Base-by-base conservation (phyloP, 2,113 vertebrate genomes). In the Sterrhoptilus dennistouni region DNA sequence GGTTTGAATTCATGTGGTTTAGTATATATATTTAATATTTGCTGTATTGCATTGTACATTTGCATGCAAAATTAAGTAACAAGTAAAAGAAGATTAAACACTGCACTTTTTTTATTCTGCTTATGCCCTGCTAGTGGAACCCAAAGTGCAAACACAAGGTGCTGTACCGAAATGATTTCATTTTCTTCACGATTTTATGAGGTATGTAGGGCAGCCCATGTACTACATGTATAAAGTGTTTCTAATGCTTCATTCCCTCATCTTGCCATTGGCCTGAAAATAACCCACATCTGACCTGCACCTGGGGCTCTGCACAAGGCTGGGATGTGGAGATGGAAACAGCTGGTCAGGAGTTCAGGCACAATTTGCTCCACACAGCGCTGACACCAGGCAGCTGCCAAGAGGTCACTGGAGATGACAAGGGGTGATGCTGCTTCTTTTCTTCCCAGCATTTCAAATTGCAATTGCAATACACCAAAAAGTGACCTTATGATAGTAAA, bases 1-100 rank as follows among this genome's bases (percentile, higher is more conserved):
- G 25, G 68, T 94, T 96, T 97, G 95, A 97, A 96, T 97, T 95
- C 50, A 82, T 95, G 96, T 95, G 93, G 87, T 96, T 97, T 94
- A 90, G 97, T 91, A 33, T 79, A 33, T 90, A 93, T 12, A 45
- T 97, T 90, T 97, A 96, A 95, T 81, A 94, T 96, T 96, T 83
- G 71, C 81, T 84, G 78, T 45, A 50, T 84, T 53, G 68, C 87
- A 63, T 65, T 88, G 76, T 9, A 25, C 52, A 83, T 85, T 79
- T 57, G 61, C 56, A 57, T 74, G 83, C 66, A 95, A 95, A 97
- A 95, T 94, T 96, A 97, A 97, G 84, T 78, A 93, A 85, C 59
- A 78, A 83, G 81, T 82, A 74, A 83, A 91, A 91, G 90, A 82
- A 92, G 92, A 95, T 95, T 93, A 87, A 93, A 91, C 17, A 35